Percentiles rank a stretch among this genome's conserved stretches.
Conservation (phyloP, 2,888 invertebrate genomes). For the Epinotia demarniana region DNA sequence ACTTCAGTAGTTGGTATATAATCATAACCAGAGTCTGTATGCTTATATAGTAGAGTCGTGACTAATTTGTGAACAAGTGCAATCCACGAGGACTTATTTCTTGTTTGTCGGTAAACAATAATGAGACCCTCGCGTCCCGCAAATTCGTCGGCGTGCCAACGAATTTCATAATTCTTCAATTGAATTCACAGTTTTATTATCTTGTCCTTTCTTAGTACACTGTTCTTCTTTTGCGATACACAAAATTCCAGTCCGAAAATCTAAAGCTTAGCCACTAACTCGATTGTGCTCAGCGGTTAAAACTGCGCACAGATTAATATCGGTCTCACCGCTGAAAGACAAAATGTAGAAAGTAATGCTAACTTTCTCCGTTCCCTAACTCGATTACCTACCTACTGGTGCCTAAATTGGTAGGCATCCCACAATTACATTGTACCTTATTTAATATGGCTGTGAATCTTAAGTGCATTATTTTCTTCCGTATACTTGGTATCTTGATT, state of each 20-base stretch:
- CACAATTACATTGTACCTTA: slow-evolving; percentile 9
- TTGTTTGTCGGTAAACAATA: no score
- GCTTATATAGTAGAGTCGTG: background rate
- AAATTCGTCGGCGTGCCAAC: no score
- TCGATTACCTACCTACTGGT: background rate
- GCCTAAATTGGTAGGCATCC: background rate
- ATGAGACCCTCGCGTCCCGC: no score
- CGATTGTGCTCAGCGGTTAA: no score
- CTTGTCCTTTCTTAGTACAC: background rate
- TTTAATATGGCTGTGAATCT: slow-evolving; percentile 27
- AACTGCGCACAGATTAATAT: background rate
- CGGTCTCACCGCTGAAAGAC: background rate
- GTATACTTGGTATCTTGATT: background rate
- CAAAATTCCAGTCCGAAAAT: background rate
- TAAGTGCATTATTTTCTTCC: slow-evolving; percentile 1
- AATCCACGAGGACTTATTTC: background rate
- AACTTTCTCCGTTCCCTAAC: background rate
- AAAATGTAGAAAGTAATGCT: background rate
- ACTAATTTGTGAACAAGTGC: background rate
- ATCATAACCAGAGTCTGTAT: background rate
- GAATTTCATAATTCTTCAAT: no score
- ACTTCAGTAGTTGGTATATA: background rate
- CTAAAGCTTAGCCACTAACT: background rate
- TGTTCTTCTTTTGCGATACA: background rate
- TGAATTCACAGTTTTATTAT: background rate